Conservation (phyloP, 1,140 invertebrate species). For the Octopus bimaculoides region DNA sequence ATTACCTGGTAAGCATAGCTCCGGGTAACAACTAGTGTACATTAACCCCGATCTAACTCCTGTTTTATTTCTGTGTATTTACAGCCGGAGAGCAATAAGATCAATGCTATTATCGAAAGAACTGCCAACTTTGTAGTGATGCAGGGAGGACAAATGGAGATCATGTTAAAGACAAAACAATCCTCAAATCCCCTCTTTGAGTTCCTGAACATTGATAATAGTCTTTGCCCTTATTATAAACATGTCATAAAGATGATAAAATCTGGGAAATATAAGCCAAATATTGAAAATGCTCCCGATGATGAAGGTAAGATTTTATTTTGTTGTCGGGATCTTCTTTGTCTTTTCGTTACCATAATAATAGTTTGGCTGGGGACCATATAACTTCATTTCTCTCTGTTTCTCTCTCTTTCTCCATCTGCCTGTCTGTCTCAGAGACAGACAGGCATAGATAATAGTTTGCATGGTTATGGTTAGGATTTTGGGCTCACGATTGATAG, state of each 20-base stretch:
- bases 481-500: no score
- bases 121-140: slow-evolving; percentile 90
- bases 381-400: no score
- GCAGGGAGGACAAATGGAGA: slow-evolving; percentile 97
- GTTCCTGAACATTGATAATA: slow-evolving; percentile 84
- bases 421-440: no score
- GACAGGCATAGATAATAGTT: no score
- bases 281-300: slow-evolving; percentile 7
- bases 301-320: neutral
- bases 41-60: no score
- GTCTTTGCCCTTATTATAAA: slow-evolving; percentile 87
- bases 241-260: slow-evolving; percentile 63
- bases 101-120: slow-evolving; percentile 93
- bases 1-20: no score
- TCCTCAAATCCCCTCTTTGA: slow-evolving; percentile 88
- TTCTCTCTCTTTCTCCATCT: no score
- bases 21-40: no score
- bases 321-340: neutral
- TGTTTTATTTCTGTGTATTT: slow-evolving; percentile 35
- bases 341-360: neutral
- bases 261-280: slow-evolving; percentile 64
- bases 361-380: neutral
- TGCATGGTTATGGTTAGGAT: no score
- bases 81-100: slow-evolving; percentile 87
- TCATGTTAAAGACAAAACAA: slow-evolving; percentile 96